Conservation (phyloP, 2,113 vertebrate genomes). For the Vulpes ferrilata region DNA sequence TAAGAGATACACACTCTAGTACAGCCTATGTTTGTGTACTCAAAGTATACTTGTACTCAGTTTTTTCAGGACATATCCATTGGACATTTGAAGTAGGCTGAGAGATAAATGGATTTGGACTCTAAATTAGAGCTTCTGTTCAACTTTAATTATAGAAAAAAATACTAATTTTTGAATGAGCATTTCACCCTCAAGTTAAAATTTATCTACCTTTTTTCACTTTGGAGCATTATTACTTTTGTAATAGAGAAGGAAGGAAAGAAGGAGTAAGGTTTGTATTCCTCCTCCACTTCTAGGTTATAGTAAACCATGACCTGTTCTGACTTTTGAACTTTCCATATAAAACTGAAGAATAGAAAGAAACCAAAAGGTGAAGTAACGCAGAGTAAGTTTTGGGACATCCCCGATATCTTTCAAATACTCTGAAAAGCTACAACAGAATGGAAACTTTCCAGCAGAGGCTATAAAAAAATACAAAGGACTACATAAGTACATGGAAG, state of each 20-base stretch:
- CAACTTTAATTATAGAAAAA: not conserved
- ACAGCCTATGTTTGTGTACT: not conserved
- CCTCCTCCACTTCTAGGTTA: not conserved
- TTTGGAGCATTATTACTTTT: not conserved
- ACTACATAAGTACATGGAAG: not conserved
- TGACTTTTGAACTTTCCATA: not conserved
- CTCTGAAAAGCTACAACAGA: not conserved
- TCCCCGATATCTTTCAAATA: not conserved
- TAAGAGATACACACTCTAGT: not conserved
- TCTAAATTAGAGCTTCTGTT: constrained; percentile 14
- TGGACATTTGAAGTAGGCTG: not conserved
- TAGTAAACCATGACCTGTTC: not conserved
- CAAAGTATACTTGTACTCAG: not conserved
- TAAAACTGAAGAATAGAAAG: not conserved
- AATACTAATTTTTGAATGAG: not conserved
- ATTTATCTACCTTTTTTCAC: not conserved
- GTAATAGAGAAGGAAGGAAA: not conserved
- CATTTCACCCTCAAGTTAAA: constrained; percentile 5
- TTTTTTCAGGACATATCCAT: not conserved
- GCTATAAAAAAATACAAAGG: not conserved
- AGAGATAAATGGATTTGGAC: not conserved
- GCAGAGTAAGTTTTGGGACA: not conserved
- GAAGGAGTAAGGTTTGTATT: not conserved
- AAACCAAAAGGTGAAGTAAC: not conserved
- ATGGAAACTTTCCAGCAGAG: not conserved